phyloP scores from a whole-genome alignment of 2,888 invertebrate species.

The Branchellion lobata region DNA sequence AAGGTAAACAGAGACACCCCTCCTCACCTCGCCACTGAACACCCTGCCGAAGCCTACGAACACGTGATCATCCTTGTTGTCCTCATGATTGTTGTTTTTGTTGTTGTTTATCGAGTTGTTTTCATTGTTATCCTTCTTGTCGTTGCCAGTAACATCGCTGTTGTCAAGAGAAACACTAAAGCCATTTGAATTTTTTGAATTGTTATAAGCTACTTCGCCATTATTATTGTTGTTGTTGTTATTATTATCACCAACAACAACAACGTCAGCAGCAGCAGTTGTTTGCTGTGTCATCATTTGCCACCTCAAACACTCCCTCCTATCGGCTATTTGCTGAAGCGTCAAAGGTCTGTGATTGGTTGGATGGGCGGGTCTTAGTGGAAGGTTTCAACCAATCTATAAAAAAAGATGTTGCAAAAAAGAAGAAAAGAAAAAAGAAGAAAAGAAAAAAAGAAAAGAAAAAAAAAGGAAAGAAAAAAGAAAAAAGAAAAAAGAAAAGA shows the following conservation, averaged over 20 bases:
- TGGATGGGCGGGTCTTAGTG: not conserved
- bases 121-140: not conserved
- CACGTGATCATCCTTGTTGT: not conserved
- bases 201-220: too few species aligned
- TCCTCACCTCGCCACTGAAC: slow-evolving; percentile 80
- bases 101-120: not conserved
- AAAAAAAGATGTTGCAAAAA: too few species aligned
- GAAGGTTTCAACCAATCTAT: too few species aligned
- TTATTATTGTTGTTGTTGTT: not conserved
- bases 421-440: too few species aligned
- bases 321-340: slow-evolving; percentile 71
- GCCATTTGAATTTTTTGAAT: too few species aligned
- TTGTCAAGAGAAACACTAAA: not conserved
- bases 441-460: not conserved
- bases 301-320: slow-evolving; percentile 65
- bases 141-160: too few species aligned
- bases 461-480: not conserved
- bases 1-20: slow-evolving; percentile 78
- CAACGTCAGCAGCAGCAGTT: too few species aligned
- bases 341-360: slow-evolving; percentile 70
- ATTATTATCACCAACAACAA: not conserved
- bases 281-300: not conserved
- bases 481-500: not conserved
- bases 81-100: not conserved
- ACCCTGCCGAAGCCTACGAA: slow-evolving; percentile 90